Base-by-base conservation (phyloP, 2,113 vertebrate genomes). In the Poecilia latipinna region DNA sequence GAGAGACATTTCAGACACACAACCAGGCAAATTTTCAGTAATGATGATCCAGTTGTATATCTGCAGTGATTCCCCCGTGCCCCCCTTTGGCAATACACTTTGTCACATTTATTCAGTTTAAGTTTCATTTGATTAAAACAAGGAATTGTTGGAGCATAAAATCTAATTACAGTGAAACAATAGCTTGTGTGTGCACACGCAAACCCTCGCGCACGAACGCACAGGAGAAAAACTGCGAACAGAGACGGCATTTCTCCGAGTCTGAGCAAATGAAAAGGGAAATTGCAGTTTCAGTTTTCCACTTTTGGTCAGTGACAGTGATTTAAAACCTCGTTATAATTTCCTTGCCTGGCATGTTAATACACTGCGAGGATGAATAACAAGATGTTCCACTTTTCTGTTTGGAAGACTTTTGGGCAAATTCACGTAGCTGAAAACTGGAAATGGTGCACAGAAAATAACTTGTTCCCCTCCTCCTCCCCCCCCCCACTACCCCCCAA, bases 271-370 rank as follows among this genome's bases (percentile, higher is more conserved):
- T 90, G 74, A 70, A 89, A 88, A 84, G 76, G 79, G 81, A 89
- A 92, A 87, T 90, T 85, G 78, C 72, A 74, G 65, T 83, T 72
- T 80, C 84, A 74, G 65, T 74, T 76, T 88, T 80, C 64, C 67
- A 83, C 75, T 83, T 89, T 88, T 89, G 87, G 86, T 85, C 82
- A 85, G 84, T 60, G 75, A 72, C 72, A 28, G 28, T 35, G 65
- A 88, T 88, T 91, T 68, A 82, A 84, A 90, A 90, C 86, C 83
- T 91, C 90, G 91, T 95, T 94, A 91, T 80, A 65, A 87, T 82
- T 89, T 90, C 82, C 84, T 91, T 88, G 87, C 85, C 87, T 82
- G 75, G 83, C 75, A 80, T 92, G 92, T 90, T 90, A 93, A 90
- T 90, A 78, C 86, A 89, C 83, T 84, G 76, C 70, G 72, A 79